A percentile compares a stretch with the other conserved stretches of the same genome.
Evolutionary conservation across 2,888 invertebrate genomes (phyloP).

Genomic region (Eupithecia abbreviata): DNA sequence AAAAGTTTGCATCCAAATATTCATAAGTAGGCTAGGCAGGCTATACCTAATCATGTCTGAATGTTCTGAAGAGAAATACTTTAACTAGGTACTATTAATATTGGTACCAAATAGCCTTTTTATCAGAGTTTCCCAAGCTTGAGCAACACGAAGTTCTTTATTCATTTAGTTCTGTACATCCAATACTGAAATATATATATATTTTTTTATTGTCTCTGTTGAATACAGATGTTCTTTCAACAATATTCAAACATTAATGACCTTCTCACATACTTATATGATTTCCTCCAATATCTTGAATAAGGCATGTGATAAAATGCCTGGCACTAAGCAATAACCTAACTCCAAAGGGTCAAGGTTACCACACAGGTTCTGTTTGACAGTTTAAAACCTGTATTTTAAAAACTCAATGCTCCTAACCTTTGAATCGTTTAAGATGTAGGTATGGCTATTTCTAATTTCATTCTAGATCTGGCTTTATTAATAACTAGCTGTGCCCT

Average conservation of each 20-base stretch:
- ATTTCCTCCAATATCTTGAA: background rate
- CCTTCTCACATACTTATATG: background rate
- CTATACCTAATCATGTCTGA: background rate
- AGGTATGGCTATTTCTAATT: background rate
- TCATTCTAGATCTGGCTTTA: background rate
- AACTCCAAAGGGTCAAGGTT: constrained; percentile 42
- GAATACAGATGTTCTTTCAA: background rate
- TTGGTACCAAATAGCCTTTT: background rate
- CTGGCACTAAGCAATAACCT: constrained; percentile 22
- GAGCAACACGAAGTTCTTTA: background rate
- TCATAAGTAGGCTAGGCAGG: background rate
- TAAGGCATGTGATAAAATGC: background rate
- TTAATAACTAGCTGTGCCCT: background rate
- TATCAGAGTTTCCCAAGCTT: background rate
- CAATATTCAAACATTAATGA: background rate
- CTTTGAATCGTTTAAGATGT: background rate
- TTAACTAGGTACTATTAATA: background rate
- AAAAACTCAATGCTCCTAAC: constrained; percentile 2
- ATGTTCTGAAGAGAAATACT: background rate
- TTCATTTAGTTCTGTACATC: background rate
- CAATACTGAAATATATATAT: background rate
- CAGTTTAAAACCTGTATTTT: background rate
- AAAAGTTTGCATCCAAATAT: too few species aligned
- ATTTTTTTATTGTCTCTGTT: background rate
- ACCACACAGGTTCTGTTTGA: constrained; percentile 35